These are phyloP conservation scores for Danionella dracula DNA, from an alignment of 2,797 vertebrate genomes.

Conservation along the genomic window DNA sequence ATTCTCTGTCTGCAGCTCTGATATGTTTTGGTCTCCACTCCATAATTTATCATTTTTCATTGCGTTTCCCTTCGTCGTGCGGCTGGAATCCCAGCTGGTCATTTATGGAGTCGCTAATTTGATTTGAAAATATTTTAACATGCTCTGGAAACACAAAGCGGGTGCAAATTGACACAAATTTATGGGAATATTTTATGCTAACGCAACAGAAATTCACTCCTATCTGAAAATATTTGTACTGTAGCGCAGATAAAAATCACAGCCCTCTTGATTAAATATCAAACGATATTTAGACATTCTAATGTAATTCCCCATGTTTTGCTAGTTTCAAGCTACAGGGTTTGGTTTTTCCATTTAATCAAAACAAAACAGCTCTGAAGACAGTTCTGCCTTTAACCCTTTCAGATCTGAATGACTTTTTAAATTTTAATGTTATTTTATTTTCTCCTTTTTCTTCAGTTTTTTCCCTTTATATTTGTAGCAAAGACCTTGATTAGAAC, in stretches of 20 bases:
- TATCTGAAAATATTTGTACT: constrained; percentile 20
- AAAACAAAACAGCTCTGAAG: not conserved
- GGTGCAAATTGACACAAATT: constrained; percentile 51
- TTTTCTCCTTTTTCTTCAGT: no score
- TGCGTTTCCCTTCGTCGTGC: constrained; percentile 45
- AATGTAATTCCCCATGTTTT: constrained; percentile 19
- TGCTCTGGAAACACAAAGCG: constrained; percentile 35
- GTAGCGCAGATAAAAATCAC: constrained; percentile 17
- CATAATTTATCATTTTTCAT: constrained; percentile 63
- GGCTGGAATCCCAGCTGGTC: constrained; percentile 55
- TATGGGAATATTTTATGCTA: not conserved
- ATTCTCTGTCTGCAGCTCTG: constrained; percentile 48
- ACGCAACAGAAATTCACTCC: not conserved
- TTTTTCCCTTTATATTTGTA: no score
- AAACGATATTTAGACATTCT: constrained; percentile 14
- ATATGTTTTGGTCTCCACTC: constrained; percentile 61
- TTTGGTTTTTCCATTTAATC: constrained; percentile 20
- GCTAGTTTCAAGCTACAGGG: constrained; percentile 14
- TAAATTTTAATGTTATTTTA: no score
- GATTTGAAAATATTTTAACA: constrained; percentile 58
- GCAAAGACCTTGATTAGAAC: no score
- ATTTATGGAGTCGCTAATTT: constrained; percentile 66
- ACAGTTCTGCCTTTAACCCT: constrained; percentile 59
- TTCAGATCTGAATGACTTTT: no score
- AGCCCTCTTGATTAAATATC: constrained; percentile 11